phyloP scores from a whole-genome alignment of 2,113 vertebrate species.

The Elachura formosa region DNA sequence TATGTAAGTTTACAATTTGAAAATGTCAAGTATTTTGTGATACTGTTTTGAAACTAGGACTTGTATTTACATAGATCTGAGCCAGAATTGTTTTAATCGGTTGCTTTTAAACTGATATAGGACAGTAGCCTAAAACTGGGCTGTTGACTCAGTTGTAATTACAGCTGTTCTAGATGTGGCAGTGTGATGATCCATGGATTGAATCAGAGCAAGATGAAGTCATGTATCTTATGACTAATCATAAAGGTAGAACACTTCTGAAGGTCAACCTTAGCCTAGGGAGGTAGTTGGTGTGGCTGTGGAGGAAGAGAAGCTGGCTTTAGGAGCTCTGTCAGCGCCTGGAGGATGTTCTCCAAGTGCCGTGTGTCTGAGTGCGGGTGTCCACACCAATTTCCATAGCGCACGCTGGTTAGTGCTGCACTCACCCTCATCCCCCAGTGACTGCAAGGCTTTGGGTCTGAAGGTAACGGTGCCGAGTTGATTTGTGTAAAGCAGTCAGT shows the following conservation, averaged over 20 bases:
- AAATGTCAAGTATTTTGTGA: not conserved
- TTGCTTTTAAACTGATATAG: not conserved
- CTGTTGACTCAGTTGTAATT: conserved; percentile 18
- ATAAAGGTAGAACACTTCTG: not conserved
- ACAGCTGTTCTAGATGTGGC: not conserved
- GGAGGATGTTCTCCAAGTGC: rapidly evolving
- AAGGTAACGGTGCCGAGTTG: not conserved
- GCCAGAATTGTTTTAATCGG: not conserved
- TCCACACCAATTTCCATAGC: rapidly evolving
- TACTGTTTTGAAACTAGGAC: not conserved
- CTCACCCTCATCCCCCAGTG: not conserved
- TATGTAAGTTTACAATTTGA: not conserved
- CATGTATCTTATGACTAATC: conserved; percentile 1
- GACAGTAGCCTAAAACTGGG: not conserved
- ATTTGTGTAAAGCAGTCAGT: not conserved
- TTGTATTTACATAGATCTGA: not conserved
- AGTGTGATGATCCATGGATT: not conserved
- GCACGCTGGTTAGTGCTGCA: not conserved
- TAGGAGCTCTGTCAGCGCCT: not conserved
- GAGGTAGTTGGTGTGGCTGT: not conserved
- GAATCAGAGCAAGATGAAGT: conserved; percentile 19
- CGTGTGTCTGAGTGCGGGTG: not conserved
- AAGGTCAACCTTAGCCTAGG: not conserved
- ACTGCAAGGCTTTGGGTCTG: rapidly evolving
- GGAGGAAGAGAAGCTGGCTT: not conserved